A percentile compares a stretch with the other conserved stretches of the same genome.
Evolutionary conservation across 2,888 invertebrate genomes (phyloP).

Genomic region (Eupithecia vulgata): DNA sequence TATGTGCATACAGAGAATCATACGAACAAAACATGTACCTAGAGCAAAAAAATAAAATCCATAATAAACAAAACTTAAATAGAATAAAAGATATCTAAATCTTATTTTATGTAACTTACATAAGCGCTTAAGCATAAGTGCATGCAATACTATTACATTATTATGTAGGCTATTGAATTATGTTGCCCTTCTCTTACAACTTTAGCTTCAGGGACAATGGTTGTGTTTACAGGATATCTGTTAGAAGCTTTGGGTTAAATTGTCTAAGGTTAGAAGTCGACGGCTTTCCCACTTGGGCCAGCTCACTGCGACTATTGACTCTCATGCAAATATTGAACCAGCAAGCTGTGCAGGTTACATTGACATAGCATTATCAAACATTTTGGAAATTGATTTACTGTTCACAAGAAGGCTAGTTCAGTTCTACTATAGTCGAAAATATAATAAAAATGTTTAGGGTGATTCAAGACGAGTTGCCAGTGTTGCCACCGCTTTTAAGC

Average conservation of each 20-base stretch:
- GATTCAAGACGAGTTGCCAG: background rate
- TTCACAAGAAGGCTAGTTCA: background rate
- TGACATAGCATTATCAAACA: constrained; percentile 8
- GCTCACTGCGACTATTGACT: constrained; percentile 25
- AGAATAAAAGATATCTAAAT: too few species aligned
- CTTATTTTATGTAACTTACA: too few species aligned
- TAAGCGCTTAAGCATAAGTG: too few species aligned
- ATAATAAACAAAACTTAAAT: too few species aligned
- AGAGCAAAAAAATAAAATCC: too few species aligned
- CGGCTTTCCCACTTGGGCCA: constrained; percentile 47
- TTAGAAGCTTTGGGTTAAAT: too few species aligned
- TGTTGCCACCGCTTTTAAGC: background rate
- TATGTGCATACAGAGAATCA: too few species aligned
- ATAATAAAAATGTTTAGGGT: background rate
- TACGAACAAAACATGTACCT: too few species aligned
- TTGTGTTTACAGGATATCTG: constrained; percentile 75
- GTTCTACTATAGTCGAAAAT: background rate
- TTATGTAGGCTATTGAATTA: background rate
- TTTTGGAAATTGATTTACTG: background rate
- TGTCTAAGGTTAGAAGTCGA: too few species aligned
- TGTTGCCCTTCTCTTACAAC: background rate
- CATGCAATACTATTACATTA: too few species aligned
- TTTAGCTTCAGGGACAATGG: constrained; percentile 57
- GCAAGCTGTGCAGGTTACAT: constrained; percentile 10
- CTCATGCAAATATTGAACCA: constrained; percentile 23